Percentiles rank a stretch among this genome's conserved stretches.
phyloP scores from a whole-genome alignment of 2,888 invertebrate species.

The Colletes collaris region DNA sequence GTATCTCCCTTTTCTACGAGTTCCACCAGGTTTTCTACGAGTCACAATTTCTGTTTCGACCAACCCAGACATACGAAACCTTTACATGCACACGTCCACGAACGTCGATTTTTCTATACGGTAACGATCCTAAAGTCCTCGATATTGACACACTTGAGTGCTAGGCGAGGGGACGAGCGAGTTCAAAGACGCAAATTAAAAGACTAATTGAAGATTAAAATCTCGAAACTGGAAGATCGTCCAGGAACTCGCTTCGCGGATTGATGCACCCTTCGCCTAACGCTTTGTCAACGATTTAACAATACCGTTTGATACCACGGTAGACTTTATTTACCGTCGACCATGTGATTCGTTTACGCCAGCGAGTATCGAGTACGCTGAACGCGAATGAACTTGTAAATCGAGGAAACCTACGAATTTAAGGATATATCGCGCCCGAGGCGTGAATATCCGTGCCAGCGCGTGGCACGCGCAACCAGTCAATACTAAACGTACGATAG shows the following conservation, averaged over 20 bases:
- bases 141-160: neutral
- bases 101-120: no score
- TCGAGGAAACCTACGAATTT: constrained; percentile 54
- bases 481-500: constrained; percentile 59
- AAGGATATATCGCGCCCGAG: constrained; percentile 37
- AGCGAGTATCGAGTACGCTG: constrained; percentile 66
- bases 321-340: neutral
- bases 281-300: no score
- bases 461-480: constrained; percentile 51
- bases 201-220: neutral
- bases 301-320: no score
- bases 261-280: neutral
- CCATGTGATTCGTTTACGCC: constrained; percentile 22
- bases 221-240: neutral
- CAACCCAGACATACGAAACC: no score
- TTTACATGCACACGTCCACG: no score
- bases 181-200: neutral
- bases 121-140: no score
- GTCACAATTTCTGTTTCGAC: no score
- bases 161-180: neutral
- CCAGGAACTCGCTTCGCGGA: neutral
- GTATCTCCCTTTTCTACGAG: no score
- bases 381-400: constrained; percentile 48
- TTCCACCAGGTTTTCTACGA: no score
- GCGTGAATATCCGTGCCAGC: constrained; percentile 44